These are phyloP conservation scores for Xiphias gladius DNA, from an alignment of 2,113 vertebrate species.

Conservation along the genomic window DNA sequence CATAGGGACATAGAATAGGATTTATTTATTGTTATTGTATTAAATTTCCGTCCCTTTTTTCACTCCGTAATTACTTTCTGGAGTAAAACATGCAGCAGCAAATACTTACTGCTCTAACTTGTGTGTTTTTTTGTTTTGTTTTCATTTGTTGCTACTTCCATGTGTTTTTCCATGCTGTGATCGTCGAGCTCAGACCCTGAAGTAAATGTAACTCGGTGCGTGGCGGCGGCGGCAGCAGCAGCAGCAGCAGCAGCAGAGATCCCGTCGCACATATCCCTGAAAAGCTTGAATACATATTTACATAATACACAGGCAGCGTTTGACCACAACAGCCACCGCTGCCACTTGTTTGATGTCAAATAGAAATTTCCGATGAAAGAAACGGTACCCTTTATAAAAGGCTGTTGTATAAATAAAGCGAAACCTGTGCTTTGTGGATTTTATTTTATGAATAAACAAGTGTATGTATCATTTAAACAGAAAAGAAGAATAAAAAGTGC, in stretches of 20 bases:
- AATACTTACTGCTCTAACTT: too few species aligned
- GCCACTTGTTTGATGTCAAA: constrained; percentile 84
- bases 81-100: too few species aligned
- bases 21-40: too few species aligned
- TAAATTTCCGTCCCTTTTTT: too few species aligned
- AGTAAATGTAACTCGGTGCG: background rate
- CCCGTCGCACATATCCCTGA: constrained; percentile 49
- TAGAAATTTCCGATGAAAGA: constrained; percentile 77
- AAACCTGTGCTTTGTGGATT: constrained; percentile 37
- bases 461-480: constrained; percentile 69
- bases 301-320: constrained; percentile 63
- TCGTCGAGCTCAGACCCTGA: background rate
- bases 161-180: background rate
- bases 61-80: too few species aligned
- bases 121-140: background rate
- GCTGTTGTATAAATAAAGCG: constrained; percentile 81
- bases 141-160: background rate
- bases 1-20: too few species aligned
- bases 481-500: constrained; percentile 49
- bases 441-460: constrained; percentile 69
- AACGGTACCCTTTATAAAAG: constrained; percentile 70
- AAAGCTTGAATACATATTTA: constrained; percentile 76
- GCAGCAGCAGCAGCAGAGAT: constrained; percentile 13
- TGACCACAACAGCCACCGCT: constrained; percentile 67
- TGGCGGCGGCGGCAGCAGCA: too few species aligned